Conservation (phyloP, 1,140 invertebrate species). For the Gyrodactylus salaris region DNA sequence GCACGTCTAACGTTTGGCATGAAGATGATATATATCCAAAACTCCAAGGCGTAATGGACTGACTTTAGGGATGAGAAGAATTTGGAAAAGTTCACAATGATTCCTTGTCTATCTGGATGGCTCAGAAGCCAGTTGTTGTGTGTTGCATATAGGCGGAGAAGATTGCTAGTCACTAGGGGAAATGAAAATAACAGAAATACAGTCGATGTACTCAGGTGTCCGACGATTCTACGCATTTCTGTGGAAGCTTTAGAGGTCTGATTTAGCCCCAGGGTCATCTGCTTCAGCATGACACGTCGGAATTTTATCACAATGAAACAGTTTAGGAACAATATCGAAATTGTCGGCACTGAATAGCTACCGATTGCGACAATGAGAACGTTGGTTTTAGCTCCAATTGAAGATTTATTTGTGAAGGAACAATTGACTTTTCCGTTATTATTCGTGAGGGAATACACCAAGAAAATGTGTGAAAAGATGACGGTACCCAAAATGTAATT, state of each 20-base stretch:
- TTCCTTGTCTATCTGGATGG: neutral
- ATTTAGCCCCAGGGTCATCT: neutral
- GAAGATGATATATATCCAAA: neutral
- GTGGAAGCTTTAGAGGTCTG: neutral
- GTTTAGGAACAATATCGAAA: neutral
- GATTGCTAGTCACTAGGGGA: neutral
- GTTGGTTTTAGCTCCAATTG: neutral
- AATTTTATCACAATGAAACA: neutral
- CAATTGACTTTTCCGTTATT: neutral
- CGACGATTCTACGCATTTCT: neutral
- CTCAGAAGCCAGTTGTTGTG: neutral
- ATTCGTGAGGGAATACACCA: neutral
- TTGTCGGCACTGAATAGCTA: neutral
- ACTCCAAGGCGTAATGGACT: neutral
- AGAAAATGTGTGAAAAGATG: neutral
- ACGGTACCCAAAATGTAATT: neutral
- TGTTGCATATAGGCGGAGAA: neutral
- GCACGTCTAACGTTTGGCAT: neutral
- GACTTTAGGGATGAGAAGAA: neutral
- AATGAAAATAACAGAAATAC: conserved; percentile 4
- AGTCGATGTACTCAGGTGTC: neutral
- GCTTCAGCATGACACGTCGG: neutral
- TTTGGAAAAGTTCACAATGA: neutral
- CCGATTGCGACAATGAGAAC: neutral
- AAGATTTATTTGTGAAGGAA: neutral